phyloP scores from a whole-genome alignment of 2,113 vertebrate genomes.

The Xiphophorus maculatus region DNA sequence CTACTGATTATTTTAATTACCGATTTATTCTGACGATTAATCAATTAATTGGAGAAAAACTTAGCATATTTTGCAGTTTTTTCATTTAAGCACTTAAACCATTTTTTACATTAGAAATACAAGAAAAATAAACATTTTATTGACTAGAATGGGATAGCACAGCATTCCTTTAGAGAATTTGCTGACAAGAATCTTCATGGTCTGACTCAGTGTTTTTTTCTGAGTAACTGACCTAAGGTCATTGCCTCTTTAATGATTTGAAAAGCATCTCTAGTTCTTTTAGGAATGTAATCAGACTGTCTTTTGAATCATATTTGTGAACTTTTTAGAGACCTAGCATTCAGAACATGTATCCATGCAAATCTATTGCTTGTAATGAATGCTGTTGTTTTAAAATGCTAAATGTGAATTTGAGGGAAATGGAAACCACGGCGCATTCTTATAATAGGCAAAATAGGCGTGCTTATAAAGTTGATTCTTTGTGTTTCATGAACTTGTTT shows the following conservation, averaged over 20 bases:
- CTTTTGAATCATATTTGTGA: background rate
- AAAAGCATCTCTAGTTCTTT: background rate
- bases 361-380: background rate
- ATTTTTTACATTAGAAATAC: too few relatives aligned
- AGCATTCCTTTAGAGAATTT: background rate
- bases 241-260: background rate
- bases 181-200: background rate
- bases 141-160: background rate
- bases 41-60: too few relatives aligned
- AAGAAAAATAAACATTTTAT: too few relatives aligned
- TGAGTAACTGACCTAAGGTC: background rate
- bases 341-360: background rate
- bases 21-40: too few relatives aligned
- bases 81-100: too few relatives aligned
- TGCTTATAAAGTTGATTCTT: background rate
- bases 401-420: background rate
- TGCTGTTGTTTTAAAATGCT: background rate
- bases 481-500: conserved; percentile 1
- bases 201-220: background rate
- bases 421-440: background rate
- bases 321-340: background rate
- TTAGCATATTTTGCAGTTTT: too few relatives aligned
- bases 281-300: background rate
- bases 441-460: background rate
- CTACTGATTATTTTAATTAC: too few relatives aligned